Conservation (phyloP, 2,888 invertebrate genomes). For the Tetragnatha montana region DNA sequence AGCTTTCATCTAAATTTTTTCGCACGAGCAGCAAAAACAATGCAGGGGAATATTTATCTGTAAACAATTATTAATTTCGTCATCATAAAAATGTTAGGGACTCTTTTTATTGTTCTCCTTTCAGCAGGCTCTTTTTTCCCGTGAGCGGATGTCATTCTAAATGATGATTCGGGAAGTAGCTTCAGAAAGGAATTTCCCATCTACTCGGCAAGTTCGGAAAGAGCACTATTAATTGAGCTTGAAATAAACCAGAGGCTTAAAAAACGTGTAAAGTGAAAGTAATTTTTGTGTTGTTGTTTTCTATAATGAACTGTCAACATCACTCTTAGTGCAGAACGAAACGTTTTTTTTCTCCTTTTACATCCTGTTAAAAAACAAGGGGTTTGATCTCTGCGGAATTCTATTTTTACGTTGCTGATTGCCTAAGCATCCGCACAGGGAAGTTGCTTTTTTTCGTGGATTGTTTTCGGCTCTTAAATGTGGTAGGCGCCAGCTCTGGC, state of each 20-base stretch:
- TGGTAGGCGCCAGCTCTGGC: neutral
- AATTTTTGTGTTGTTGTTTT: slow-evolving; percentile 57
- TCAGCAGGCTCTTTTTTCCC: neutral
- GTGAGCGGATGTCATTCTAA: slow-evolving; percentile 32
- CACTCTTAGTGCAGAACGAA: slow-evolving; percentile 32
- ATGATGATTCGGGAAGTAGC: slow-evolving; percentile 30
- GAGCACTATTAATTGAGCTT: slow-evolving; percentile 41
- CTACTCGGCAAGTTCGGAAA: slow-evolving; percentile 17
- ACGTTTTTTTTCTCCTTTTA: slow-evolving; percentile 14
- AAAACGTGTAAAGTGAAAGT: slow-evolving; percentile 28
- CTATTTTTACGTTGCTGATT: slow-evolving; percentile 24
- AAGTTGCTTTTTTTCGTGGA: neutral
- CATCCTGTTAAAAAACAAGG: slow-evolving; percentile 26
- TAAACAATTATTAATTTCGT: slow-evolving; percentile 52
- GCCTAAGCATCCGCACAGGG: slow-evolving; percentile 33
- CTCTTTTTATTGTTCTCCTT: neutral
- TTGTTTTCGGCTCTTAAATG: neutral
- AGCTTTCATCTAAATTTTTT: neutral
- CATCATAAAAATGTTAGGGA: slow-evolving; percentile 20
- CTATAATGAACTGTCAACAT: slow-evolving; percentile 54
- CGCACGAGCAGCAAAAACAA: neutral
- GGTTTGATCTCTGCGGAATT: slow-evolving; percentile 39
- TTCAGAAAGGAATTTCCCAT: slow-evolving; percentile 19
- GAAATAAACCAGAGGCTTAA: slow-evolving; percentile 41
- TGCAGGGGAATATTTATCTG: slow-evolving; percentile 40